A percentile compares a stretch with the other conserved stretches of the same genome.
These are phyloP conservation scores for Beris chalybata DNA, from an alignment of 2,888 invertebrate species.

Conservation along the genomic window DNA sequence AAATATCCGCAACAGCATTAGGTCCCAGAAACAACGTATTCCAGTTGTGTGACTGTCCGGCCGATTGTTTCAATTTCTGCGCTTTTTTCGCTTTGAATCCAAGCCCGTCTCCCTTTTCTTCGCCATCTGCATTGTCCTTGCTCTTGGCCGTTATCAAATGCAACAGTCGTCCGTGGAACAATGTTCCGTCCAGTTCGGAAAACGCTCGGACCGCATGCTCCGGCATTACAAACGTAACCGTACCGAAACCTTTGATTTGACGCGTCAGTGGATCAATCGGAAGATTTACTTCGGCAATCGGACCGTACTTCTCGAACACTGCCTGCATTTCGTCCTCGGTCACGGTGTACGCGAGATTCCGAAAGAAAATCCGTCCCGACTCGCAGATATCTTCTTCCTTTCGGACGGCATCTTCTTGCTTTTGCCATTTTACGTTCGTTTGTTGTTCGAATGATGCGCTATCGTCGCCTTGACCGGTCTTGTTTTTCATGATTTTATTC, in stretches of 20 bases:
- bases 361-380: conserved; percentile 88
- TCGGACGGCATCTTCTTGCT: conserved; percentile 65
- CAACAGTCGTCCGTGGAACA: conserved; percentile 88
- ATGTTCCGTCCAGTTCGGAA: conserved; percentile 84
- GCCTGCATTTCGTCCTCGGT: conserved; percentile 83
- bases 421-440: conserved; percentile 61
- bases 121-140: conserved; percentile 60
- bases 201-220: conserved; percentile 93
- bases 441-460: conserved; percentile 37
- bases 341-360: conserved; percentile 86
- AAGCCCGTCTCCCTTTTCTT: conserved; percentile 63
- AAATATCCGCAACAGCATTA: conserved; percentile 90
- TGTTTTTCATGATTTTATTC: conserved; percentile 51
- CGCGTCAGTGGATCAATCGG: conserved; percentile 83
- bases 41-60: conserved; percentile 88
- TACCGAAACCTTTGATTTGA: conserved; percentile 86
- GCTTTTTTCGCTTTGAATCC: conserved; percentile 84
- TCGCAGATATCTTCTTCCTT: conserved; percentile 81
- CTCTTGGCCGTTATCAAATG: conserved; percentile 88
- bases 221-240: conserved; percentile 89
- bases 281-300: conserved; percentile 81
- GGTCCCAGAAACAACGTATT: conserved; percentile 91
- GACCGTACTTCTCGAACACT: conserved; percentile 84
- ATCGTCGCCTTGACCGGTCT: conserved; percentile 39
- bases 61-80: conserved; percentile 71